Conservation (phyloP, 2,797 vertebrate genomes). For the Hoplostethus atlanticus region DNA sequence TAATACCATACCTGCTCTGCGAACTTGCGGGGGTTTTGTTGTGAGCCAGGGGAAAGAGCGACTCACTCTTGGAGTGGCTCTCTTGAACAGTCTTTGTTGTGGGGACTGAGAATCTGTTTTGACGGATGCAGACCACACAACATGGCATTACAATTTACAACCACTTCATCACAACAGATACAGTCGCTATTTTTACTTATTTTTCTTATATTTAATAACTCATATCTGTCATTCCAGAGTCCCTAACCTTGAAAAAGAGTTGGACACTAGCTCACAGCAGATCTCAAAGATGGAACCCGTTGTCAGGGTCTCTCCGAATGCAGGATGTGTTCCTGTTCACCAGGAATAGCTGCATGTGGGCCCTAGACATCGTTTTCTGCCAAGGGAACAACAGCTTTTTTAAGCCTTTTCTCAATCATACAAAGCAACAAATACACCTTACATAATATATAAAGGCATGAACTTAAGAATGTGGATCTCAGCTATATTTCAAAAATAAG, state of each 20-base stretch:
- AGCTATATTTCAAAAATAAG: not conserved
- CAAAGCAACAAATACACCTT: too few species aligned
- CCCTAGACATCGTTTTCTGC: constrained; percentile 90
- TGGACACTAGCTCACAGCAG: constrained; percentile 86
- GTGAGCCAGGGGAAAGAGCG: constrained; percentile 82
- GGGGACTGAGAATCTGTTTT: constrained; percentile 81
- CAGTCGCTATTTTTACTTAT: too few species aligned
- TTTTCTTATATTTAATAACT: not conserved
- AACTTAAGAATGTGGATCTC: not conserved
- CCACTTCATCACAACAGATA: too few species aligned
- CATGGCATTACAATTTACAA: not conserved
- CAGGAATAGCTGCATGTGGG: constrained; percentile 92
- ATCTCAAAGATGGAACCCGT: constrained; percentile 91
- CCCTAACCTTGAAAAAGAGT: constrained; percentile 86
- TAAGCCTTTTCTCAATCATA: too few species aligned
- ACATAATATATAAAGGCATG: too few species aligned
- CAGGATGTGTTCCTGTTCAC: constrained; percentile 91
- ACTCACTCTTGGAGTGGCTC: constrained; percentile 89
- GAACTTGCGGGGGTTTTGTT: constrained; percentile 83
- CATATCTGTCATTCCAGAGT: not conserved
- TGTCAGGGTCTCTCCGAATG: constrained; percentile 88
- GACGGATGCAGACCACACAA: constrained; percentile 2
- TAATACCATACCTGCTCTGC: constrained; percentile 79
- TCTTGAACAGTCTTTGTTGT: constrained; percentile 87
- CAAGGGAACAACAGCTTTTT: not conserved